These are phyloP conservation scores for Adelphocoris suturalis DNA, from an alignment of 2,888 invertebrate species.

Conservation along the genomic window DNA sequence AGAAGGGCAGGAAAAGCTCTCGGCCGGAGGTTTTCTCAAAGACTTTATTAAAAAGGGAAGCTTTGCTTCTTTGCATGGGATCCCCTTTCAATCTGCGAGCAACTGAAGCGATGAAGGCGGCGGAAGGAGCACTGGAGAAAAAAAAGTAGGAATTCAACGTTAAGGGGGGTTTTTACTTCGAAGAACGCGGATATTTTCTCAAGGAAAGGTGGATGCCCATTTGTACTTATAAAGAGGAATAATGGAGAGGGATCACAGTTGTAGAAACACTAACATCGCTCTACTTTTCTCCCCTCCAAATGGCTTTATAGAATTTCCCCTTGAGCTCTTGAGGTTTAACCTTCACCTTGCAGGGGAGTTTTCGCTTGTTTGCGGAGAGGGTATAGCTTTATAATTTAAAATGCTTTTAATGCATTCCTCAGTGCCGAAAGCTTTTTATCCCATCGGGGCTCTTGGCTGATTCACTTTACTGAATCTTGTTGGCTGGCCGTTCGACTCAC, in stretches of 20 bases:
- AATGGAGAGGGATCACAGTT: constrained; percentile 62
- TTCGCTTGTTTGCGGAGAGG: constrained; percentile 12
- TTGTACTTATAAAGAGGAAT: constrained; percentile 63
- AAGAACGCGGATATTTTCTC: constrained; percentile 65
- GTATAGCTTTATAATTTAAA: not conserved
- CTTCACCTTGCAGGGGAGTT: not conserved
- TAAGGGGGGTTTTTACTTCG: constrained; percentile 28
- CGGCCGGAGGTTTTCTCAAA: constrained; percentile 66
- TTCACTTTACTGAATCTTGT: not conserved
- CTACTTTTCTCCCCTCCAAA: not conserved
- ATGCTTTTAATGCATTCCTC: not conserved
- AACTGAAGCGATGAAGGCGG: constrained; percentile 67
- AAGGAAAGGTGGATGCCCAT: constrained; percentile 57
- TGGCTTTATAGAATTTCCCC: constrained; percentile 46
- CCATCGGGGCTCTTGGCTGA: not conserved
- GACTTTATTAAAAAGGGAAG: constrained; percentile 70
- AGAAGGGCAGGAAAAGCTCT: constrained; percentile 31
- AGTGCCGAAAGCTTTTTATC: not conserved
- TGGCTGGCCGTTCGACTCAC: not conserved
- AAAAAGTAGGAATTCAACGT: constrained; percentile 54
- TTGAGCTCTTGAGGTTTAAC: constrained; percentile 36
- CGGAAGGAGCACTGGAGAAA: constrained; percentile 27
- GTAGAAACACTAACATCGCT: constrained; percentile 49
- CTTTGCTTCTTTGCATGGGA: constrained; percentile 71
- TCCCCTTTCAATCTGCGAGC: constrained; percentile 68